These are phyloP conservation scores for Drosophila picticornis DNA, from an alignment of 2,888 invertebrate genomes.

Conservation along the genomic window DNA sequence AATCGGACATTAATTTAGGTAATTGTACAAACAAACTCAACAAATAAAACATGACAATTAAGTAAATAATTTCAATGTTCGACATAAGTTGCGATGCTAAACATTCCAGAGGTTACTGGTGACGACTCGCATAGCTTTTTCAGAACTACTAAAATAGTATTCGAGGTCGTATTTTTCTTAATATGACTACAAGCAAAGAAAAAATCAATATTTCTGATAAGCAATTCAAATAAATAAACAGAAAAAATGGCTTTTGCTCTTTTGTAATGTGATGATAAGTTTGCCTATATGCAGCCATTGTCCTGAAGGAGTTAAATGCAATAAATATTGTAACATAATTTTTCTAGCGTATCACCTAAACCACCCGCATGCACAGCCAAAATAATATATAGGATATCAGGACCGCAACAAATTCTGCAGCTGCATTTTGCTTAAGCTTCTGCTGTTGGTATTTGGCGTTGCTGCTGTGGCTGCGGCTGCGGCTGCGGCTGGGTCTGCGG, in stretches of 20 bases:
- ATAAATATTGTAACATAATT: neutral
- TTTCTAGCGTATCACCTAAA: neutral
- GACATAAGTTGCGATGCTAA: neutral
- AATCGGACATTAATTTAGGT: too few species aligned
- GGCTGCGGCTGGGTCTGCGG: conserved; percentile 27
- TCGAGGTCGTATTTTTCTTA: neutral
- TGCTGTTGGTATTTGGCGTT: conserved; percentile 15
- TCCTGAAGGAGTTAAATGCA: neutral
- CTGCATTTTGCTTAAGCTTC: conserved; percentile 40
- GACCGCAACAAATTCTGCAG: conserved; percentile 59
- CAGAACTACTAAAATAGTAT: neutral
- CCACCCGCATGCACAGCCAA: neutral
- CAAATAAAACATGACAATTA: neutral
- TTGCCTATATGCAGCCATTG: neutral
- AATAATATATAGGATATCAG: conserved; percentile 31
- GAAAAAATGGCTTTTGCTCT: neutral
- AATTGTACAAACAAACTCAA: neutral
- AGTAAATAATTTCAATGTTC: neutral
- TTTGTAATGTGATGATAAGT: neutral
- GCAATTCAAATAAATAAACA: neutral
- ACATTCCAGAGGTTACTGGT: too few species aligned
- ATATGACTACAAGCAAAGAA: neutral
- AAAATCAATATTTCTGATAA: neutral
- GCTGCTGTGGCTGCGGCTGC: conserved; percentile 5
- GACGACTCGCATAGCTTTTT: neutral